Conservation (phyloP, 2,888 invertebrate genomes). For the Agapetus fuscipes region DNA sequence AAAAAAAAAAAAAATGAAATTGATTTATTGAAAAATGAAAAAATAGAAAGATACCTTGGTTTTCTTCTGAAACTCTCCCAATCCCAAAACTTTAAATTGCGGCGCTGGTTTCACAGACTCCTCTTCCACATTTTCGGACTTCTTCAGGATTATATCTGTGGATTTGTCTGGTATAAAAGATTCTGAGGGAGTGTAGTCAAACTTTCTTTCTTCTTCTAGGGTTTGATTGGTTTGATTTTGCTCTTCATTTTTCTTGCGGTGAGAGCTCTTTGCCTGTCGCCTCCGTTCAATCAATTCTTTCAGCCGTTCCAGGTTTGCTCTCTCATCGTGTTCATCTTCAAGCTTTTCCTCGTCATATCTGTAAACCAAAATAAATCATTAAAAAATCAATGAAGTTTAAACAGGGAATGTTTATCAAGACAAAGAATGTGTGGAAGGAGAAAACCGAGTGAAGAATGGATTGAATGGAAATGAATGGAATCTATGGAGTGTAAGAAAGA, state of each 20-base stretch:
- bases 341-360: slow-evolving; percentile 41
- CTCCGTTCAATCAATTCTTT: slow-evolving; percentile 51
- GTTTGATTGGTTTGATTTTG: slow-evolving; percentile 22
- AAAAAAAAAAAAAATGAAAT: too few relatives aligned
- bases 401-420: too few relatives aligned
- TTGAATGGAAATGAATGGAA: too few relatives aligned
- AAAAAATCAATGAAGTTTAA: too few relatives aligned
- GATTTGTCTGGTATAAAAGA: slow-evolving; percentile 19
- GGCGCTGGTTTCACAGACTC: slow-evolving; percentile 23
- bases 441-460: too few relatives aligned
- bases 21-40: too few relatives aligned
- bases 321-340: slow-evolving; percentile 39
- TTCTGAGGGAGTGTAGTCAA: too few relatives aligned
- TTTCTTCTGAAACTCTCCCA: slow-evolving; percentile 48
- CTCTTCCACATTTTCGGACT: slow-evolving; percentile 11
- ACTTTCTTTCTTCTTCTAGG: too few relatives aligned
- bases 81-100: slow-evolving; percentile 59
- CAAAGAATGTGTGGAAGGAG: too few relatives aligned
- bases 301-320: slow-evolving; percentile 46
- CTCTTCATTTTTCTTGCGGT: not conserved
- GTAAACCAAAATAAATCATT: too few relatives aligned
- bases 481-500: too few relatives aligned
- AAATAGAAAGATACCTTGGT: slow-evolving; percentile 44
- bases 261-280: slow-evolving; percentile 29
- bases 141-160: slow-evolving; percentile 22